Base-by-base conservation (phyloP, 2,797 vertebrate species). In the Arremon aurantiirostris region DNA sequence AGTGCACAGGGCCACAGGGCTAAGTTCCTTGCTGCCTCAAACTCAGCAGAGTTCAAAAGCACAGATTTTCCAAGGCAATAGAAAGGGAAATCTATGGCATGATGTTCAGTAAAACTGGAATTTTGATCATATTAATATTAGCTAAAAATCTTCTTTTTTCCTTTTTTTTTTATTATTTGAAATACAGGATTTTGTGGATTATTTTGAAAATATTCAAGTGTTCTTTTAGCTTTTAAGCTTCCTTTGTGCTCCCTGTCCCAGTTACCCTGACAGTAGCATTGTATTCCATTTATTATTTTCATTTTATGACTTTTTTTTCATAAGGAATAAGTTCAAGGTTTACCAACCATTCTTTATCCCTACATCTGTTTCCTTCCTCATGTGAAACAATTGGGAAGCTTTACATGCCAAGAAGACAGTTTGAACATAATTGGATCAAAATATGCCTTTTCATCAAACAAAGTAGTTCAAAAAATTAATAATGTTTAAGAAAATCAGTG, bases 1-100 rank as follows among this genome's bases (percentile, higher is more conserved):
- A 46, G 34, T 1, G 1, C 23, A 20, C 14, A 50, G 35, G 35
- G 35, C 35, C 35, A n/a, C n/a, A n/a, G 0, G 2, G 24, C n/a
- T 35, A 53, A 76, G 23, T 30, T 90, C 78, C 53, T 82, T 68
- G n/a, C 56, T 79, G 44, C 11, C 28, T 77, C 60, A 59, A 30
- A 56, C 56, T 27, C 26, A 53, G 46, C 14, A 22, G 49, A 70
- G 14, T 41, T 44, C 34, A 76, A 52, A 73, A 80, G 6, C 35
- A 27, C 0, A 3, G 9, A 28, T 86, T 81, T 86, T 60, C 23
- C 44, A 18, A 20, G 10, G 5, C 15, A 28, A 8, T 5, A 44
- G 34, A 44, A 53, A 71, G n/a, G 42, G 11, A 81, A 63, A 55
- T n/a, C 39, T 47, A 1, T 10, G 47, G 30, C 13, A 4, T 11